Base-by-base conservation (phyloP, 2,888 invertebrate genomes). In the Patella pellucida region DNA sequence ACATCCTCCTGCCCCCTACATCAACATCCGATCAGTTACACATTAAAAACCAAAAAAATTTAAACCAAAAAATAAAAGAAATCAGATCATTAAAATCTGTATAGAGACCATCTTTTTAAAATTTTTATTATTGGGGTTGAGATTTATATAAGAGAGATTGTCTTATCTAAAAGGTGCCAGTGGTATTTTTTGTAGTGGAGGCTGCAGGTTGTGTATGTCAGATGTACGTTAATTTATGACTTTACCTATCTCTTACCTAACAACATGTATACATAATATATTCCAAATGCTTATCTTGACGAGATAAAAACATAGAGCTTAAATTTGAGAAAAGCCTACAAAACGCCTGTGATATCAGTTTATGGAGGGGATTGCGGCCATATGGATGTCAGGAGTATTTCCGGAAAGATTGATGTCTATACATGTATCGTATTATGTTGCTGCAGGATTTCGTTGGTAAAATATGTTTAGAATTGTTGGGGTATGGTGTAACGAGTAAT, bases 231-330 rank as follows among this genome's bases (percentile, higher is more conserved):
- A 62, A 62, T 62, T 62, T 62, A 62, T 62, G 23, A 12, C 62
- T 23, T 19, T 62, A 62, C 62, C 62, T 62, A 62, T 62, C 62
- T 62, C 62, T 62, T 62, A 62, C 62, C 62, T 62, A 62, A 62
- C 62, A 62, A 62, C 62, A 62, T 62, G 62, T 62, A 62, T 62
- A 62, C 14, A 62, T 62, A 62, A 62, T 62, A 62, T 62, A 62
- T 62, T 62, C 62, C 62, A 62, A 62, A 62, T 62, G 62, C 62
- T 62, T 23, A 62, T 62, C 62, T 62, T 23, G 19, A 62, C 9
- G 19, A 62, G 62, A 62, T 62, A 62, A 62, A n/a, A 62, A 62
- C 62, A 62, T 62, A 11, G 19, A 19, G 19, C 23, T 62, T 62
- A 19, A 62, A 62, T 62, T 62, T 19, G 62, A 62, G 23, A 62